phyloP scores from a whole-genome alignment of 2,113 vertebrate species.

The Pycnonotus jocosus region DNA sequence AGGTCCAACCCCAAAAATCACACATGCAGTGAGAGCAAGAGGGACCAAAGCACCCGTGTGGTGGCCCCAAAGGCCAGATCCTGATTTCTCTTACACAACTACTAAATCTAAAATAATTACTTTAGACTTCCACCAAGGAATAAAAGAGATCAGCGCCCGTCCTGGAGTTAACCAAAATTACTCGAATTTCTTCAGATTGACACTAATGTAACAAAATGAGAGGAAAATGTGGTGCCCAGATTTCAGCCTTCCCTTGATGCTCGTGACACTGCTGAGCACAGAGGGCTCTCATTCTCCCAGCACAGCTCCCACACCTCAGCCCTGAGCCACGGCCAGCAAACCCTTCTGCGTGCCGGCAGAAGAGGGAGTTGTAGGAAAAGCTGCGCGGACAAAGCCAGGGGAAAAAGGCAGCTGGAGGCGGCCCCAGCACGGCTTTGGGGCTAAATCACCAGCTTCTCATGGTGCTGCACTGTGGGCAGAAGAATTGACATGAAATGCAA shows the following conservation, averaged over 20 bases:
- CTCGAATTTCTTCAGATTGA: background rate
- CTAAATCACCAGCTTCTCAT: background rate
- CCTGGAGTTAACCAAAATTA: background rate
- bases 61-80: background rate
- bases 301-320: background rate
- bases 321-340: background rate
- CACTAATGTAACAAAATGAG: conserved; percentile 24
- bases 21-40: accelerated
- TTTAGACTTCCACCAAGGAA: conserved; percentile 22
- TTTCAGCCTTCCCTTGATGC: background rate
- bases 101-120: conserved; percentile 4
- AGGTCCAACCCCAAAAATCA: background rate
- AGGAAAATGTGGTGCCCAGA: background rate
- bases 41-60: background rate
- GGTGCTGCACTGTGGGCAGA: background rate
- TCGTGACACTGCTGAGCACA: background rate
- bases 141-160: conserved; percentile 4
- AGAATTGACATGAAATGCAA: background rate
- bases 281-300: background rate
- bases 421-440: background rate
- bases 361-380: conserved; percentile 70
- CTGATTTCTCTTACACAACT: background rate
- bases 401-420: background rate
- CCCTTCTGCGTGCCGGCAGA: conserved; percentile 51
- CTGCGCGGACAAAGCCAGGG: conserved; percentile 4